Evolutionary conservation across 2,888 invertebrate species (phyloP), one percentile per base, ranked within the genome.

Genomic region (Ectropis crepuscularia): DNA sequence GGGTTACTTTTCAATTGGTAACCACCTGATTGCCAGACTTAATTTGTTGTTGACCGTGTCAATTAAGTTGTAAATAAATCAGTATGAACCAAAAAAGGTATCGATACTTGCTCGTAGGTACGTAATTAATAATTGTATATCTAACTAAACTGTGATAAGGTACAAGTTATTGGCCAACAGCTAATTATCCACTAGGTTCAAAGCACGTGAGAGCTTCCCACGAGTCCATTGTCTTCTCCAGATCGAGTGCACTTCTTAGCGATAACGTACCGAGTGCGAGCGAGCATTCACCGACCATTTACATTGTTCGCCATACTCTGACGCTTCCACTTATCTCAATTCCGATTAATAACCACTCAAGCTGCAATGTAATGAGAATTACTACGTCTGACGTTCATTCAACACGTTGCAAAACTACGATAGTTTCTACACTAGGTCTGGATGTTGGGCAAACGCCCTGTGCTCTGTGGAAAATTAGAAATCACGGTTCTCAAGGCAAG

Each of bases 141-240:
- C 64, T 65, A 72, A 37, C 64, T 65, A 72, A 37, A 47, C 48
- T 64, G 53, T 65, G 60, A 65, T 79, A 79, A 81, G 74, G 76
- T 73, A 80, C 71, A 78, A 84, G 85, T 80, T 76, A 85, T 87
- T 88, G 80, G 86, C 83, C 83, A 89, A 86, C 79, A 68, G 80
- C 77, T 83, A 85, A 87, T 85, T 82, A 85, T 37, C 10, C 6
- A 51, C 79, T 73, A 78, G 68, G 72, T 70, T 67, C 77, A 76
- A 74, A 74, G 73, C 74, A 79, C 88, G 89, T 92, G 92, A 82
- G 92, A 91, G 82, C 75, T 75, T 92, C 90, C 79, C 92, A 91
- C 89, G 88, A 71, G 70, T 71, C 16, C 70, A 79, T 82, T 81
- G 80, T 76, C 68, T 70, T 68, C 75, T 67, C 74, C 74, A 78